Evolutionary conservation across 2,888 invertebrate species (phyloP).

Genomic region (Aricia artaxerxes): DNA sequence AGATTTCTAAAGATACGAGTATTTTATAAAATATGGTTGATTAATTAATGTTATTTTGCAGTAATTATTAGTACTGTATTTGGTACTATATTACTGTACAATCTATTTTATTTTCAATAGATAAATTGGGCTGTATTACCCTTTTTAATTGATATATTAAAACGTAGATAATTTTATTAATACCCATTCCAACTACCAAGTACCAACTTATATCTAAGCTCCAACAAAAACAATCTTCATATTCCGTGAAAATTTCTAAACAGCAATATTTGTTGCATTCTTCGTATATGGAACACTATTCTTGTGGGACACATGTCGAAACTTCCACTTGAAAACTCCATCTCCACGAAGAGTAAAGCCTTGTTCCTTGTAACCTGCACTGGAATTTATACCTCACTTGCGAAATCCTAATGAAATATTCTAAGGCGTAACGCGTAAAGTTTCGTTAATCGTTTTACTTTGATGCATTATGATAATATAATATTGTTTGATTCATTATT

Average conservation of each 20-base stretch:
- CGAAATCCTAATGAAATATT: slow-evolving; percentile 34
- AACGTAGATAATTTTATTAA: neutral
- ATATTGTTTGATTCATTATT: neutral
- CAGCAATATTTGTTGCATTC: slow-evolving; percentile 35
- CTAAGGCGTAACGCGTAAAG: slow-evolving; percentile 3
- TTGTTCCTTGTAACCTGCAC: slow-evolving; percentile 58
- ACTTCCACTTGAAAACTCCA: slow-evolving; percentile 67
- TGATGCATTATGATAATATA: neutral
- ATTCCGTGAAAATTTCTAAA: slow-evolving; percentile 34
- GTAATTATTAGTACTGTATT: no score
- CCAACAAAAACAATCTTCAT: slow-evolving; percentile 32
- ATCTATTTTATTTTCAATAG: no score
- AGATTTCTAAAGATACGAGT: no score
- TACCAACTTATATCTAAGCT: neutral
- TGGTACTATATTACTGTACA: no score
- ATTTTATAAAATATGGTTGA: no score
- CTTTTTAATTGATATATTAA: neutral
- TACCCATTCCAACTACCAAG: neutral
- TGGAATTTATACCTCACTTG: slow-evolving; percentile 40
- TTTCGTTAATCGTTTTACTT: slow-evolving; percentile 6
- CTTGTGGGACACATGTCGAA: slow-evolving; percentile 69
- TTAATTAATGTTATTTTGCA: no score
- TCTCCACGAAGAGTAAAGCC: slow-evolving; percentile 64
- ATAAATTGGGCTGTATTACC: no score
- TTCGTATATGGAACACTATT: slow-evolving; percentile 48